Base-by-base conservation (phyloP, 1,140 invertebrate species). In the Meloidogyne hapla region DNA sequence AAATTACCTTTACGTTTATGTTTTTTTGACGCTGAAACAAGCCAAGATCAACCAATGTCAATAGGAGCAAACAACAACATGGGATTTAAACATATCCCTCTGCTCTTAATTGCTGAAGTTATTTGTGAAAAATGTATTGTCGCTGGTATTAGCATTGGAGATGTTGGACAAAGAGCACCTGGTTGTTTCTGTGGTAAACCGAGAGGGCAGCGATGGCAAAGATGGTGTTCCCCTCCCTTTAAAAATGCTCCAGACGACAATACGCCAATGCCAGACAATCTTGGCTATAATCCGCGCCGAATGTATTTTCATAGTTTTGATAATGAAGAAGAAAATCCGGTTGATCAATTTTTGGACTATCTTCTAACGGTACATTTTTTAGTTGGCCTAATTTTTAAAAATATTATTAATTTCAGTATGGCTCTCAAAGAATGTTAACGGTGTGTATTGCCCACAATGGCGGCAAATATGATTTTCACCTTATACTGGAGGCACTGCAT, bases 261-360 rank as follows among this genome's bases (percentile, higher is more conserved):
- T n/a, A 72, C 69, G 4, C 4, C 10, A 0, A 10, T 38, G n/a
- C 38, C 23, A 18, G 45, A 23, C 1, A 62, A 18, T 0, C 40
- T 62, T 12, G 0, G 1, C 0, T 45, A 25, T 61, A 73, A 73
- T 33, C 42, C 23, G 1, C 69, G 73, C 0, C 69, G 73, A 42
- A 12, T 66, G 28, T 73, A n/a, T 2, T 75, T 75, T 25, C 63
- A 66, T 21, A 23, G 18, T 0, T 75, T 75, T 5, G 73, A 75
- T 42, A 61, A 70, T 40, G 40, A 21, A 15, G 73, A n/a, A 0
- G 1, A 12, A 0, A 26, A 74, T 40, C 73, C 73, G 2, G 69
- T 75, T 8, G 73, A 66, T 25, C 63, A 75, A 15, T 75, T 69
- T 23, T 21, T 75, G 28, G 69, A 75, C 10, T 75, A 56, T 74